A percentile compares a stretch with the other conserved stretches of the same genome.
phyloP scores from a whole-genome alignment of 2,797 vertebrate genomes.

The Miichthys miiuy region DNA sequence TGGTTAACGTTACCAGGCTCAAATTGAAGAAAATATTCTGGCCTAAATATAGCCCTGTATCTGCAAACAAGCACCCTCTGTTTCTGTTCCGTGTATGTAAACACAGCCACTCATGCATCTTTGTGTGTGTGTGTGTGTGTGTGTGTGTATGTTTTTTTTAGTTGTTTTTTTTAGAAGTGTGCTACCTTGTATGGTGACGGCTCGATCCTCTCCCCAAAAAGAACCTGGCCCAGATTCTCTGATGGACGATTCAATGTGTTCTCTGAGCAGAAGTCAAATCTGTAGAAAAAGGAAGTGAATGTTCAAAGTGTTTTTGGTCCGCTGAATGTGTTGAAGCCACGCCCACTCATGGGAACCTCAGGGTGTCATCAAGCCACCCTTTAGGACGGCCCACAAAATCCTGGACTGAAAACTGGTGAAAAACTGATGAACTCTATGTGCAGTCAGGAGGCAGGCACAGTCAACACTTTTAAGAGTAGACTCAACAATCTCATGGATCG shows the following conservation, averaged over 20 bases:
- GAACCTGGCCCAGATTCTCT: slow-evolving; percentile 95
- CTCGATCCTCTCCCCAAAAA: slow-evolving; percentile 96
- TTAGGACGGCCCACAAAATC: too few species aligned
- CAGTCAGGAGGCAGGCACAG: too few species aligned
- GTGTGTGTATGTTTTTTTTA: background rate
- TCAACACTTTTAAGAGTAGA: too few species aligned
- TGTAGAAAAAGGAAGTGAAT: slow-evolving; percentile 52
- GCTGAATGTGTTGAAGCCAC: too few species aligned
- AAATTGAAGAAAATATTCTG: too few species aligned
- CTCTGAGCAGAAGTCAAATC: slow-evolving; percentile 94
- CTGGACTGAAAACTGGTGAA: too few species aligned
- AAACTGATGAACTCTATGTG: too few species aligned
- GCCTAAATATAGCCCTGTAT: background rate
- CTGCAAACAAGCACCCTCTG: background rate
- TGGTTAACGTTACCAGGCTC: too few species aligned
- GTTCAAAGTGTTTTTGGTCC: background rate
- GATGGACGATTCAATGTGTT: slow-evolving; percentile 89
- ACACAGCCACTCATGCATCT: background rate
- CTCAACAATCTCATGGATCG: too few species aligned
- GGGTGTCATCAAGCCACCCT: too few species aligned
- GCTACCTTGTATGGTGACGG: slow-evolving; percentile 94
- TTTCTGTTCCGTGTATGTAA: background rate
- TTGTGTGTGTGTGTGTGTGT: background rate
- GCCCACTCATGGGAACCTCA: too few species aligned
- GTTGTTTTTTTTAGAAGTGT: slow-evolving; percentile 35